A percentile compares a stretch with the other conserved stretches of the same genome.
Evolutionary conservation across 2,888 invertebrate genomes (phyloP).

Genomic region (Monopis laevigella): DNA sequence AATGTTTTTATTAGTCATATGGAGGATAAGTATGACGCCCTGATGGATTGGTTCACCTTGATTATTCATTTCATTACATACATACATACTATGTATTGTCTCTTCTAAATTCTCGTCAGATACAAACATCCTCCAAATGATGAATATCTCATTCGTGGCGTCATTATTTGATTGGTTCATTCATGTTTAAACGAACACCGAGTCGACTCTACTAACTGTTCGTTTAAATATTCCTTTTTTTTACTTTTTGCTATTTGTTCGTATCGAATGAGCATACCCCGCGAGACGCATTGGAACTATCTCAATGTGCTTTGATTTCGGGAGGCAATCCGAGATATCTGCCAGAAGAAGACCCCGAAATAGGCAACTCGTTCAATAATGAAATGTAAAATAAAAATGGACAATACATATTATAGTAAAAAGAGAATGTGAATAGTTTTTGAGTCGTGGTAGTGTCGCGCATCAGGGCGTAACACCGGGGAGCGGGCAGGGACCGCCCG

Average conservation of each 20-base stretch:
- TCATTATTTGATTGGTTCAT: too few relatives aligned
- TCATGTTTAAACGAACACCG: too few relatives aligned
- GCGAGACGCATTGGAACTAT: too few relatives aligned
- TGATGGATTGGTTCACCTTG: constrained; percentile 32
- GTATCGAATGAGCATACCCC: too few relatives aligned
- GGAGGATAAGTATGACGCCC: constrained; percentile 41
- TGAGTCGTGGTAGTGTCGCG: constrained; percentile 49
- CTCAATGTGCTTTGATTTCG: background rate
- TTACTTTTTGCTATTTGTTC: too few relatives aligned
- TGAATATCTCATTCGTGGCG: background rate
- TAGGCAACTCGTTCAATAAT: background rate
- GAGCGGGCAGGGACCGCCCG: constrained; percentile 52
- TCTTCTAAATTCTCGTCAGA: background rate
- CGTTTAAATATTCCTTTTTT: too few relatives aligned
- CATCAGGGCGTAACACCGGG: constrained; percentile 63
- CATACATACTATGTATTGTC: constrained; percentile 12
- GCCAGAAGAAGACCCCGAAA: too few relatives aligned
- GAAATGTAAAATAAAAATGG: constrained; percentile 16
- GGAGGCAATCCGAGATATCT: constrained; percentile 1
- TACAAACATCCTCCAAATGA: constrained; percentile 4
- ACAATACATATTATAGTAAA: constrained; percentile 45
- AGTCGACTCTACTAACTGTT: too few relatives aligned
- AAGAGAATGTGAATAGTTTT: constrained; percentile 60
- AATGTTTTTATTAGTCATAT: constrained; percentile 11
- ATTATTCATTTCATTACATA: constrained; percentile 7